phyloP scores from a whole-genome alignment of 1,140 invertebrate species.

The Trachelipus rathkii region DNA sequence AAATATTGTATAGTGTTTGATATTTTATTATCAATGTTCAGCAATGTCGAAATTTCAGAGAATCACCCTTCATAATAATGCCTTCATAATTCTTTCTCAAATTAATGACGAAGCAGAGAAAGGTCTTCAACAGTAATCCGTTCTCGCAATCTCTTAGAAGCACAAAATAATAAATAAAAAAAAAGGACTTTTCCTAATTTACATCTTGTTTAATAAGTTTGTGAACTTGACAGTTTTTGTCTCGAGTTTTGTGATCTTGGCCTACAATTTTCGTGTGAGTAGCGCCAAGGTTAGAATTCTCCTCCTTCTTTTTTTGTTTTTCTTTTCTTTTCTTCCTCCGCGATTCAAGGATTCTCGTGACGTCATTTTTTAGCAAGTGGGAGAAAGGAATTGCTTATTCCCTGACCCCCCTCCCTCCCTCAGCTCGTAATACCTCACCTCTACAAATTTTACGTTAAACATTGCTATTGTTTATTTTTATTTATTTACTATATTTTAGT shows the following conservation, averaged over 20 bases:
- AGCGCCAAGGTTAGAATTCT: neutral
- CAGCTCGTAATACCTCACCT: neutral
- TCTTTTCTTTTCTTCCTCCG: neutral
- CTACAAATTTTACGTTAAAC: neutral
- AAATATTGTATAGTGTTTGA: too few relatives aligned
- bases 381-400: neutral
- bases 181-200: too few relatives aligned
- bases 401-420: neutral
- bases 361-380: constrained; percentile 14
- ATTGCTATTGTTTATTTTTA: neutral
- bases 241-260: neutral
- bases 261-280: constrained; percentile 21
- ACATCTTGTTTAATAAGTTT: neutral
- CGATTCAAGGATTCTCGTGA: neutral
- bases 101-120: too few relatives aligned
- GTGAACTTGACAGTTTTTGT: constrained; percentile 4
- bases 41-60: too few relatives aligned
- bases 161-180: too few relatives aligned
- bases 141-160: too few relatives aligned
- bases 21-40: too few relatives aligned
- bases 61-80: too few relatives aligned
- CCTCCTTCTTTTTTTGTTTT: neutral
- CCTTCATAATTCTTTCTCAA: too few relatives aligned
- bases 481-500: too few relatives aligned
- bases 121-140: too few relatives aligned